phyloP scores from a whole-genome alignment of 1,140 invertebrate genomes.

The Trachymyrmex septentrionalis region DNA sequence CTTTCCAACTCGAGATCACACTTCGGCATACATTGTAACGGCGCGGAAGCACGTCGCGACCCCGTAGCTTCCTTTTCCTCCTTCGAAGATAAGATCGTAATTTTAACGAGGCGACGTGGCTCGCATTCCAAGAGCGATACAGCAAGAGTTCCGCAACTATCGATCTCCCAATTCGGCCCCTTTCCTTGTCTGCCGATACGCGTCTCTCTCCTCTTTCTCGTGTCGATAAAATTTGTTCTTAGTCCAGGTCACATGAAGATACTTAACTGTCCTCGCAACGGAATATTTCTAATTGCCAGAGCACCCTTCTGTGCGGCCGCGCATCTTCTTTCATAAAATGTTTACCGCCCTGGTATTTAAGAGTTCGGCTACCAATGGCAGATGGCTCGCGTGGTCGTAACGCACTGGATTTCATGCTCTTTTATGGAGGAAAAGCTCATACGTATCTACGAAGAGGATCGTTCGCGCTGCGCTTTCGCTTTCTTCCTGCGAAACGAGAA shows the following conservation, averaged over 20 bases:
- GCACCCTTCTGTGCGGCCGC: constrained; percentile 3
- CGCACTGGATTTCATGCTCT: constrained; percentile 25
- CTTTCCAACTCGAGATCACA: constrained; percentile 40
- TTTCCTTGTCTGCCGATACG: neutral
- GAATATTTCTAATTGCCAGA: constrained; percentile 82
- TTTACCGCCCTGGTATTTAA: constrained; percentile 79
- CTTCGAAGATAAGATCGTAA: constrained; percentile 75
- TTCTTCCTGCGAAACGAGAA: constrained; percentile 5
- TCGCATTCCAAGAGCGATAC: constrained; percentile 68
- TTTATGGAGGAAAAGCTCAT: neutral
- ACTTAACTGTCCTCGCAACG: constrained; percentile 76
- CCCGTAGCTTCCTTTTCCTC: constrained; percentile 24
- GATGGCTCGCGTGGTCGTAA: constrained; percentile 65
- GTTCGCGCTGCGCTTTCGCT: constrained; percentile 6
- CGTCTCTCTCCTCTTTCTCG: neutral
- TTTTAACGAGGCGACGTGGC: constrained; percentile 75
- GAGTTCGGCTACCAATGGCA: constrained; percentile 68
- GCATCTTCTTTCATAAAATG: constrained; percentile 78
- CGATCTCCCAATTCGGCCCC: constrained; percentile 27
- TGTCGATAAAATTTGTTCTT: constrained; percentile 75
- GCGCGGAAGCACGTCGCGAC: constrained; percentile 13
- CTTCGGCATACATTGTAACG: constrained; percentile 64
- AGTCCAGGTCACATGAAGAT: constrained; percentile 75
- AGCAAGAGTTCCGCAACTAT: constrained; percentile 11
- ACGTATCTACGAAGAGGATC: constrained; percentile 1